Percentiles rank a stretch among this genome's conserved stretches.
Evolutionary conservation across 2,888 invertebrate species (phyloP).

Genomic region (Mystacides longicornis): DNA sequence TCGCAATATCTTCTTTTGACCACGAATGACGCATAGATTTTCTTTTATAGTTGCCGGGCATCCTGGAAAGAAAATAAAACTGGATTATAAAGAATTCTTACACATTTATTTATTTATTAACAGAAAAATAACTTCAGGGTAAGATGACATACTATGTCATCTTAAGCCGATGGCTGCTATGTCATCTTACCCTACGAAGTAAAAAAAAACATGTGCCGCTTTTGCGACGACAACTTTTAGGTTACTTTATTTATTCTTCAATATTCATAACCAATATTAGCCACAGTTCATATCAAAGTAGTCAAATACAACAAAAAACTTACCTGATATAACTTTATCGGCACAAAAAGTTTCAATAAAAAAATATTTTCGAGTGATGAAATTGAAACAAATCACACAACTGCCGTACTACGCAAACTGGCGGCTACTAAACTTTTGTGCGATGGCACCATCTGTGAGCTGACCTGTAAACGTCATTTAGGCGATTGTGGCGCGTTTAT

Average conservation of each 20-base stretch:
- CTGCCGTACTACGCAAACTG: neutral
- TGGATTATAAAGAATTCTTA: neutral
- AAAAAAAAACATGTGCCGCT: neutral
- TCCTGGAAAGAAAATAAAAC: neutral
- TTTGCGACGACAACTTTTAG: neutral
- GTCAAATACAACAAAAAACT: constrained; percentile 1
- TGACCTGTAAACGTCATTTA: neutral
- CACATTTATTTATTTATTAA: too few relatives aligned
- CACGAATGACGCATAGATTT: constrained; percentile 5
- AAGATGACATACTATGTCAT: neutral
- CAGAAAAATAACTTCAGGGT: neutral
- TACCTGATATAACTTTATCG: neutral
- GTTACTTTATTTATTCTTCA: neutral
- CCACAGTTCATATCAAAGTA: constrained; percentile 1
- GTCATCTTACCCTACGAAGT: constrained; percentile 1
- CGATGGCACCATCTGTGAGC: neutral
- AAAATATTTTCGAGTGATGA: neutral
- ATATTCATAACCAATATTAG: neutral
- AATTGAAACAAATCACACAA: neutral
- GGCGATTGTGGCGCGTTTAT: neutral
- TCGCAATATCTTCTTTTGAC: constrained; percentile 7
- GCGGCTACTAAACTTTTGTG: neutral
- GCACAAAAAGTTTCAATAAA: neutral
- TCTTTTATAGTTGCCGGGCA: neutral
- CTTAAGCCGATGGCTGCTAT: neutral